Evolutionary conservation across 2,888 invertebrate genomes (phyloP), one percentile per base, ranked within the genome.

Genomic region (Diplolepis rosae): DNA sequence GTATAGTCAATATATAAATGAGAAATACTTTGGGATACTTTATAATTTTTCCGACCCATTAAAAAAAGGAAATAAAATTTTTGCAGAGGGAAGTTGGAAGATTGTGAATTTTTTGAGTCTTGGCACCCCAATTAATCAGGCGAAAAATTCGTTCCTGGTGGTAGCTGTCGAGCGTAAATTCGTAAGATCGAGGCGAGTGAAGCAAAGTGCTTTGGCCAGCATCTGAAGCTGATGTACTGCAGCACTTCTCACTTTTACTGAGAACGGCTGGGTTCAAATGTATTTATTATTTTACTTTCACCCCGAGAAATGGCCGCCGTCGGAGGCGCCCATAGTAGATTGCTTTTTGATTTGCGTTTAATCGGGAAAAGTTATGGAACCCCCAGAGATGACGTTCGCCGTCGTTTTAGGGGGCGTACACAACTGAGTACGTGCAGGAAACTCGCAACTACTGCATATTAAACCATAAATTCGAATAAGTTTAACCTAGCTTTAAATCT

Each of bases 291-390:
- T 76, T 71, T 65, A 74, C 71, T 73, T 72, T 56, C 45, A 61
- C 45, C 30, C 11, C 28, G 7, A 6, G 66, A 35, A 48, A 66
- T 48, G 50, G 80, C 80, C 77, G 81, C 75, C 70, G 73, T 75
- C 70, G 82, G 39, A 39, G 39, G 39, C 15, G 61, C 39, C 22
- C 39, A 4, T 39, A 71, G 75, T 81, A 85, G 85, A 87, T 87
- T 87, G 86, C 87, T 87, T 87, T 87, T 87, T 86, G 85, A 87
- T 87, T 87, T 86, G 87, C 87, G 86, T 83, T 87, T 87, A 87
- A 87, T 87, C 87, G 85, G 81, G 84, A 82, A 85, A 86, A 87
- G 86, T 87, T 87, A 87, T 85, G 85, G 84, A 77, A 79, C 81
- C 80, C 75, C 72, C 68, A 73, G 61, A 66, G 56, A 51, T 52